phyloP scores from a whole-genome alignment of 2,888 invertebrate species.

The Lasioglossum malachurum region DNA sequence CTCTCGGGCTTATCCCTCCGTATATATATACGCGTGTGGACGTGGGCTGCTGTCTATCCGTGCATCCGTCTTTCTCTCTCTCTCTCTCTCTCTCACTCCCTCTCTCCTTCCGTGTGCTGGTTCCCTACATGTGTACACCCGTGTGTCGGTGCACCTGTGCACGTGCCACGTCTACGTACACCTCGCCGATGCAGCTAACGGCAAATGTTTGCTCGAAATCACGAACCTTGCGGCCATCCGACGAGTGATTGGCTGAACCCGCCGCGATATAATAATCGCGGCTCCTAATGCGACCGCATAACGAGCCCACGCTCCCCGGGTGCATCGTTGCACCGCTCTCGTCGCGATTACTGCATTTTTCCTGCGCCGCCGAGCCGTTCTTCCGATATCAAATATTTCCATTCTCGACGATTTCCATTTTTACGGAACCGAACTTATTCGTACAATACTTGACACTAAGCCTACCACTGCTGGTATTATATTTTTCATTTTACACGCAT shows the following conservation, averaged over 20 bases:
- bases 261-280: conserved; percentile 60
- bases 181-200: conserved; percentile 62
- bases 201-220: conserved; percentile 82
- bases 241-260: conserved; percentile 52
- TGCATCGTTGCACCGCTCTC: neutral
- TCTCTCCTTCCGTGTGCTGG: neutral
- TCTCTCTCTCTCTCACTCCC: neutral
- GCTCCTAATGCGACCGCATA: conserved; percentile 31
- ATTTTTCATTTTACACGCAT: too few species aligned
- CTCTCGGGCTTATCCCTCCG: conserved; percentile 56
- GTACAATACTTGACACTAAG: too few species aligned
- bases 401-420: too few species aligned
- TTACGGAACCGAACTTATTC: too few species aligned
- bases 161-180: conserved; percentile 13
- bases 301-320: neutral
- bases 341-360: neutral
- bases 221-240: conserved; percentile 66
- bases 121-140: neutral
- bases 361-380: neutral
- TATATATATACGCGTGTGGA: neutral
- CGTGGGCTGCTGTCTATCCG: conserved; percentile 4
- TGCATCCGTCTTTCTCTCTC: neutral
- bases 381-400: too few species aligned
- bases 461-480: too few species aligned
- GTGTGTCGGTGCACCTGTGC: neutral